Percentiles rank a stretch among this genome's conserved stretches.
phyloP scores from a whole-genome alignment of 2,888 invertebrate species.

The Temnothorax unifasciatus region DNA sequence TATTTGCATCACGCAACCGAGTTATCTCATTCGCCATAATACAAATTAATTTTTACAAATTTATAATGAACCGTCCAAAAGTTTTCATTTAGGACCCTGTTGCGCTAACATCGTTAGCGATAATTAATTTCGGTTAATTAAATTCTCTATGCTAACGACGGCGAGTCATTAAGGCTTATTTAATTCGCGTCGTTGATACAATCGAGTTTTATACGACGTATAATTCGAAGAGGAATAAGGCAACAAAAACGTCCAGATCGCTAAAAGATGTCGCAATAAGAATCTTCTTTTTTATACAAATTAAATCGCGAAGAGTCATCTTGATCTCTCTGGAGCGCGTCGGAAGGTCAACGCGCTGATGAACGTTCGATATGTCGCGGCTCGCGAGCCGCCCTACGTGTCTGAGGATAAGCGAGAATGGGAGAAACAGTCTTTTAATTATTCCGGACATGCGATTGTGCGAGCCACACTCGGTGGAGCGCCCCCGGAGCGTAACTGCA shows the following conservation, averaged over 20 bases:
- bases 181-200: constrained; percentile 2
- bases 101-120: neutral
- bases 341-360: neutral
- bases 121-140: constrained; percentile 25
- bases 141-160: neutral
- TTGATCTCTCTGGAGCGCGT: neutral
- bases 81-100: neutral
- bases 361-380: neutral
- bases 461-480: constrained; percentile 70
- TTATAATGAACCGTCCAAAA: neutral
- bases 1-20: constrained; percentile 23
- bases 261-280: neutral
- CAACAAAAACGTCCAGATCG: neutral
- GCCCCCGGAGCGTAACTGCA: constrained; percentile 77
- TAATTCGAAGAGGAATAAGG: neutral
- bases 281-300: neutral
- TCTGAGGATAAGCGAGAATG: constrained; percentile 8
- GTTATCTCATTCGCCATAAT: constrained; percentile 1
- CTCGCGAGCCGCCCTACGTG: neutral
- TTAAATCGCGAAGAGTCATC: neutral
- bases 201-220: neutral
- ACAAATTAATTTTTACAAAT: constrained; percentile 26
- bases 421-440: constrained; percentile 77
- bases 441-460: constrained; percentile 78
- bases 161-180: constrained; percentile 5